Conservation (phyloP, 2,888 invertebrate species). For the Ormyrus labotus region DNA sequence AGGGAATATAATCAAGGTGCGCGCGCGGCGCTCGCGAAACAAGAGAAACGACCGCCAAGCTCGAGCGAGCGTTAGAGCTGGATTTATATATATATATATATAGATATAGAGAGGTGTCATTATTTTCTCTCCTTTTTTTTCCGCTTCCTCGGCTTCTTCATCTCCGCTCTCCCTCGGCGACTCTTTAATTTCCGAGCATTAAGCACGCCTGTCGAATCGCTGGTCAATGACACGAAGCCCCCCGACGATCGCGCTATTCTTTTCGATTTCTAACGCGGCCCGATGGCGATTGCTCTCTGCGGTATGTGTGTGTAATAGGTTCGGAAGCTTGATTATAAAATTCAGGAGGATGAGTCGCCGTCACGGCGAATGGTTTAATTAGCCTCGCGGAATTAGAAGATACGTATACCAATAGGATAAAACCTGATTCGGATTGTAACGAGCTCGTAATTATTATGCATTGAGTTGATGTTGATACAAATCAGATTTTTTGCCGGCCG, state of each 20-base stretch:
- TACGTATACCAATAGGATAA: too few species aligned
- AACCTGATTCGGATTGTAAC: too few species aligned
- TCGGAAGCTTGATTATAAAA: too few species aligned
- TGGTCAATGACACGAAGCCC: slow-evolving; percentile 32
- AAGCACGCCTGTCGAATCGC: slow-evolving; percentile 31
- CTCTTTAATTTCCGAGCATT: slow-evolving; percentile 32
- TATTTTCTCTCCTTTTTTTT: slow-evolving; percentile 1
- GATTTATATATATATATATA: slow-evolving; percentile 5
- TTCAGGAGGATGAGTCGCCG: too few species aligned
- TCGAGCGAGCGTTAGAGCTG: slow-evolving; percentile 5
- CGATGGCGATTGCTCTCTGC: too few species aligned
- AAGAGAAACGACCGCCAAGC: background rate
- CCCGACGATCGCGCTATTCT: background rate
- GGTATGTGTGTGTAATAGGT: too few species aligned
- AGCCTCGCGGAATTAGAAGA: too few species aligned
- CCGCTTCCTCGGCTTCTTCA: background rate
- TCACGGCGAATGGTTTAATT: too few species aligned
- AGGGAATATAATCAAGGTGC: background rate
- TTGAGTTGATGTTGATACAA: too few species aligned
- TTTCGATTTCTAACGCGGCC: too few species aligned
- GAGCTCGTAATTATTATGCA: too few species aligned
- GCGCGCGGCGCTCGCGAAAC: background rate
- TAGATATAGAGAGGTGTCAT: background rate
- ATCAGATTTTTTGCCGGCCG: too few species aligned
- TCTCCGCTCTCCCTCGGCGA: background rate